These are phyloP conservation scores for Unio delphinus DNA, from an alignment of 2,888 invertebrate genomes.

Conservation along the genomic window DNA sequence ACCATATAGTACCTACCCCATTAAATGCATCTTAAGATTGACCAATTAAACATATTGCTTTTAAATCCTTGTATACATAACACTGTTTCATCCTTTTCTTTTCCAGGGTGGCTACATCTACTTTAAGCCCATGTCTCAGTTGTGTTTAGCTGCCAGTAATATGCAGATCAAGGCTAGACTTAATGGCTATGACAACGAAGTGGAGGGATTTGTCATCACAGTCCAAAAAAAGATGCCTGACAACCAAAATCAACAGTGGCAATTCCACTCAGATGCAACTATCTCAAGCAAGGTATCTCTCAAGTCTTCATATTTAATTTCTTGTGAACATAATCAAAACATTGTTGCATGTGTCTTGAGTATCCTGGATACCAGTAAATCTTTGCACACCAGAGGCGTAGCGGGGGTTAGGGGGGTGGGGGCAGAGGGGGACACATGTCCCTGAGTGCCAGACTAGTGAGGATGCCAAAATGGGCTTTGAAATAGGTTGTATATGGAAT, in stretches of 20 bases:
- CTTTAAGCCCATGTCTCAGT: slow-evolving; percentile 63
- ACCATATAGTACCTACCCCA: too few relatives aligned
- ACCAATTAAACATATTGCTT: too few relatives aligned
- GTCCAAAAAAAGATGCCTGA: slow-evolving; percentile 61
- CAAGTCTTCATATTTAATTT: background rate
- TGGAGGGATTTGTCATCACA: slow-evolving; percentile 60
- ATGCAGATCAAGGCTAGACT: slow-evolving; percentile 42
- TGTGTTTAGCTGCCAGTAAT: slow-evolving; percentile 63
- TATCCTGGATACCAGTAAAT: too few relatives aligned
- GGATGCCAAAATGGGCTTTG: too few relatives aligned
- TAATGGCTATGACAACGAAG: slow-evolving; percentile 28
- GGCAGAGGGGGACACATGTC: too few relatives aligned
- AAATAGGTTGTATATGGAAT: too few relatives aligned
- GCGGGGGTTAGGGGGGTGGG: too few relatives aligned
- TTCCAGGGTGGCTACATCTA: slow-evolving; percentile 66
- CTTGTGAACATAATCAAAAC: background rate
- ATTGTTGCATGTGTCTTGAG: too few relatives aligned
- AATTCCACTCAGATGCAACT: slow-evolving; percentile 64
- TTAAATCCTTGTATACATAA: too few relatives aligned
- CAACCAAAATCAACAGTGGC: slow-evolving; percentile 64
- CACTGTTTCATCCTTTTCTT: background rate
- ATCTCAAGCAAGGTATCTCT: slow-evolving; percentile 55
- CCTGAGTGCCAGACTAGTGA: too few relatives aligned
- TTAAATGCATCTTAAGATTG: too few relatives aligned
- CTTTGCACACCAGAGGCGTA: too few relatives aligned